Conservation (phyloP, 2,797 vertebrate genomes). For the Cirrhinus mrigala region DNA sequence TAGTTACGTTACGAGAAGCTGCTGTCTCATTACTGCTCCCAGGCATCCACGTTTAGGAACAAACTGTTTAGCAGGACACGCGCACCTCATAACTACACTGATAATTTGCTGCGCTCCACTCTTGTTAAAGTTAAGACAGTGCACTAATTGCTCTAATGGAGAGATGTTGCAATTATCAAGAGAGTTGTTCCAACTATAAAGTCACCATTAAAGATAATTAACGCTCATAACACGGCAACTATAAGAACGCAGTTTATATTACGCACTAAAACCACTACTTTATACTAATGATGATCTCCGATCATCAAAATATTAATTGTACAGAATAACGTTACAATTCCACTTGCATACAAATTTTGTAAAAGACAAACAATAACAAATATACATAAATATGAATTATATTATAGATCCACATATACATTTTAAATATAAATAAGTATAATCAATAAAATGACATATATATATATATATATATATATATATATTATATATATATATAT, state of each 20-base stretch:
- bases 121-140: conserved; percentile 22
- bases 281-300: background rate
- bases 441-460: too few species aligned
- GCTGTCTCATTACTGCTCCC: conserved; percentile 30
- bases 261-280: background rate
- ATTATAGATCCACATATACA: too few species aligned
- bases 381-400: too few species aligned
- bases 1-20: conserved; percentile 11
- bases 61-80: background rate
- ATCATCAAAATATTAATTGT: background rate
- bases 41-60: background rate
- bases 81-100: background rate
- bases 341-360: background rate
- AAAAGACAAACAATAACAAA: too few species aligned
- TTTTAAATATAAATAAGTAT: too few species aligned
- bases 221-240: background rate
- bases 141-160: conserved; percentile 13
- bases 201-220: conserved; percentile 17
- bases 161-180: conserved; percentile 28
- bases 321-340: background rate
- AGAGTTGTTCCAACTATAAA: conserved; percentile 32
- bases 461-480: too few species aligned
- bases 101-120: conserved; percentile 4
- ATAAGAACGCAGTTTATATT: background rate
- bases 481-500: too few species aligned